phyloP scores from a whole-genome alignment of 2,888 invertebrate species.

The Tanypteryx hageni region DNA sequence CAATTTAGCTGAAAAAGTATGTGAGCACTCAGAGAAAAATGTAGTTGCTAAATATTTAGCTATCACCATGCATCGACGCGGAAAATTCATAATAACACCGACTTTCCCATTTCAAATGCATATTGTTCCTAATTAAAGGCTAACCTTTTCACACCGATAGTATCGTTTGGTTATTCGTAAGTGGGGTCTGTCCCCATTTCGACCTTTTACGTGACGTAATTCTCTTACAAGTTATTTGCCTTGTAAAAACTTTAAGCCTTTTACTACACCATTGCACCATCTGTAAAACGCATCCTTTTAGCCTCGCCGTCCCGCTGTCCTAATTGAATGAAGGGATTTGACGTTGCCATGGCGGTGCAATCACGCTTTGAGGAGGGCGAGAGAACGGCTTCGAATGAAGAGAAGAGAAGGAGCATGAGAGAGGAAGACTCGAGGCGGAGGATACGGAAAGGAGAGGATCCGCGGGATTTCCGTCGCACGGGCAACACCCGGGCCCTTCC shows the following conservation, averaged over 20 bases:
- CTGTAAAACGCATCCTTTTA: not conserved
- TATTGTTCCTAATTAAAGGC: too few relatives aligned
- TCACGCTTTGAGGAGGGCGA: not conserved
- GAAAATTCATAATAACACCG: too few relatives aligned
- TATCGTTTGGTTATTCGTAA: too few relatives aligned
- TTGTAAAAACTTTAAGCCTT: not conserved
- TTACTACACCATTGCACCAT: not conserved
- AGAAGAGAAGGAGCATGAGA: not conserved
- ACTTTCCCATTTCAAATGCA: too few relatives aligned
- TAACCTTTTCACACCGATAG: too few relatives aligned
- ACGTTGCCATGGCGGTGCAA: not conserved
- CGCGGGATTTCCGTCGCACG: not conserved
- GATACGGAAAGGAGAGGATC: not conserved
- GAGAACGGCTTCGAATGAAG: too few relatives aligned
- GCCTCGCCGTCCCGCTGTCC: not conserved
- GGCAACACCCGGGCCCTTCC: not conserved
- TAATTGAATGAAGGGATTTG: conserved; percentile 24
- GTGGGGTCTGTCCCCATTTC: too few relatives aligned
- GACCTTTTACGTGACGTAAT: too few relatives aligned
- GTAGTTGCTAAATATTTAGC: too few relatives aligned
- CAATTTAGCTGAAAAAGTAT: too few relatives aligned
- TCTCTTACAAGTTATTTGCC: not conserved
- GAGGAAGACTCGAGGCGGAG: not conserved
- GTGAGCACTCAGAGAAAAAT: too few relatives aligned
- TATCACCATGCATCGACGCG: too few relatives aligned